phyloP scores from a whole-genome alignment of 2,888 invertebrate species.

The Cephus nigrinus region DNA sequence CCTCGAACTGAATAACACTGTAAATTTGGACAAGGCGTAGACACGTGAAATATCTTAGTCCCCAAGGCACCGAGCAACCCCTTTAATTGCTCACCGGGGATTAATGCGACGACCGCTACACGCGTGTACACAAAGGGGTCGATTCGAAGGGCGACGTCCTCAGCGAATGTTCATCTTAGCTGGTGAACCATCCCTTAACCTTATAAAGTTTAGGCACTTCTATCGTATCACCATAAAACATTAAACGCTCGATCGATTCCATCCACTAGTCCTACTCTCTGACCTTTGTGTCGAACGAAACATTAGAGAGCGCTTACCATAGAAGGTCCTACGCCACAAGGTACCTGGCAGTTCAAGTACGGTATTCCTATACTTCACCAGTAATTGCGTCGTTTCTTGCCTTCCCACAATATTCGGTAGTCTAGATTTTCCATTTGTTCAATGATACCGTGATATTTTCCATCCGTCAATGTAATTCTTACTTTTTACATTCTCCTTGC shows the following conservation, averaged over 20 bases:
- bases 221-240: background rate
- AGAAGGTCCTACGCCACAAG: background rate
- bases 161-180: background rate
- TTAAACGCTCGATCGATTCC: background rate
- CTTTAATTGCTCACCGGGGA: background rate
- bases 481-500: constrained; percentile 11
- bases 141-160: background rate
- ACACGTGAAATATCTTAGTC: background rate
- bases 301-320: background rate
- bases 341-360: background rate
- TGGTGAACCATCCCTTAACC: background rate
- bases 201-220: background rate
- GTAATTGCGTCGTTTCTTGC: background rate
- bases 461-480: background rate
- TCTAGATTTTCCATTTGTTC: background rate
- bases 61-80: background rate
- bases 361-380: background rate
- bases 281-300: background rate
- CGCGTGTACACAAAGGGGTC: background rate
- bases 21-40: background rate
- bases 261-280: background rate
- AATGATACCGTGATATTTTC: background rate
- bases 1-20: background rate
- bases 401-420: background rate
- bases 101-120: background rate